Evolutionary conservation across 2,113 vertebrate species (phyloP), one percentile per base, ranked within the genome.

Genomic region (Mesitornis unicolor): DNA sequence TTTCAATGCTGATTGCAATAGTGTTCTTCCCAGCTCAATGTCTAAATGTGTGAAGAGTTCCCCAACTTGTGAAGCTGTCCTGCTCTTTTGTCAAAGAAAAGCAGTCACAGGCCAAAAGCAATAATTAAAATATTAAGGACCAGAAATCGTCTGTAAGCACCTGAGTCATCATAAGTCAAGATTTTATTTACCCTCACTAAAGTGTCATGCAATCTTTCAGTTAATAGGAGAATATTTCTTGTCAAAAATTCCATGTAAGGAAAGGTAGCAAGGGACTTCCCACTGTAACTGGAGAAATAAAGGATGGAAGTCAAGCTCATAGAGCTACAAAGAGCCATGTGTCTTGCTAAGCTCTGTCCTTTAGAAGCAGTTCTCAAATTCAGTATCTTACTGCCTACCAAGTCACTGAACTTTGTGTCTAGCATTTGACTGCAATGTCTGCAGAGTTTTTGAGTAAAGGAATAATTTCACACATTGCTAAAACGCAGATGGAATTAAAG

Each of bases 71-170:
- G 96, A 98, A 87, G 70, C 68, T 73, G 40, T 74, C 86, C 71
- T 81, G 84, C 38, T 80, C 42, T 89, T 97, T 98, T 95, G 90
- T 92, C 91, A 96, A 88, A 96, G 96, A 97, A 97, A 96, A 84
- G 28, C 54, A 85, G 56, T 82, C 95, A 51, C 79, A 95, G 97
- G 94, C 71, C 85, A 95, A 96, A 97, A 82, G 16, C 25, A 74
- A 71, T 96, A 76, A 96, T 93, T 95, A 96, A 95, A 96, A 97
- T 97, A 90, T 86, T 96, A 93, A 92, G 70, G 82, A 82, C 68
- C 22, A 90, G 93, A 94, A 96, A 96, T 90, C 75, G 2, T 95
- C 81, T 90, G 65, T 76, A 96, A 95, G 80, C 82, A 96, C 38
- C 91, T 97, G 65, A 96, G 89, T 96, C 91, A 97, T 90, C 78